Evolutionary conservation across 1,140 invertebrate genomes (phyloP).

Genomic region (Maconellicoccus hirsutus): DNA sequence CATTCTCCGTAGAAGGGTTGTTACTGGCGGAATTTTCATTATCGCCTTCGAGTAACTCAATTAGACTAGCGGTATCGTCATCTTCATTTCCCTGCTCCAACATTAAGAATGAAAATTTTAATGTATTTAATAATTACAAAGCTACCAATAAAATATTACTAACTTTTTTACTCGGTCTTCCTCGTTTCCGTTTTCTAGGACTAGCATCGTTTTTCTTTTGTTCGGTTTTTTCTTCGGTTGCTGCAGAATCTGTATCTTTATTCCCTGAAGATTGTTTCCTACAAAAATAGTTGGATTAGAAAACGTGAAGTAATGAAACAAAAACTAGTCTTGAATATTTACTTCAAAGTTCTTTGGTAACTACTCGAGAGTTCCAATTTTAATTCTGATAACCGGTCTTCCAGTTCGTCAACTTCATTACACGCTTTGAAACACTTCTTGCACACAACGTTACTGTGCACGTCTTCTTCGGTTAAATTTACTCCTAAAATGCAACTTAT

Average conservation of each 20-base stretch:
- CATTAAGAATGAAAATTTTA: neutral
- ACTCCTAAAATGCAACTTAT: conserved; percentile 41
- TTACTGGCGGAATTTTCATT: neutral
- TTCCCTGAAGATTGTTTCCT: neutral
- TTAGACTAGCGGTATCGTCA: neutral
- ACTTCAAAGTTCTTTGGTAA: conserved; percentile 38
- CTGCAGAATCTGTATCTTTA: neutral
- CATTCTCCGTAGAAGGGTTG: neutral
- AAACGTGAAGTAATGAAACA: neutral
- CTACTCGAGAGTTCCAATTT: conserved; percentile 37
- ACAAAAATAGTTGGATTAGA: neutral
- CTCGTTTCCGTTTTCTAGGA: conserved; percentile 12
- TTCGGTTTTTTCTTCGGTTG: neutral
- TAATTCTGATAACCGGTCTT: conserved; percentile 39
- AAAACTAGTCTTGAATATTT: conserved; percentile 32
- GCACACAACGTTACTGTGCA: conserved; percentile 44
- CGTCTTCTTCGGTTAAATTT: conserved; percentile 38
- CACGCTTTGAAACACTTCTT: conserved; percentile 51
- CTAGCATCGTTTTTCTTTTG: neutral
- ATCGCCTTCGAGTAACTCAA: conserved; percentile 5
- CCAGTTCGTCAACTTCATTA: conserved; percentile 47
- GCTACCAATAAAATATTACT: neutral
- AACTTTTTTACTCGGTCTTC: conserved; percentile 10
- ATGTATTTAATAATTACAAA: neutral
- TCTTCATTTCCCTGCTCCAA: neutral